phyloP scores from a whole-genome alignment of 2,113 vertebrate genomes.

The Athene cunicularia region DNA sequence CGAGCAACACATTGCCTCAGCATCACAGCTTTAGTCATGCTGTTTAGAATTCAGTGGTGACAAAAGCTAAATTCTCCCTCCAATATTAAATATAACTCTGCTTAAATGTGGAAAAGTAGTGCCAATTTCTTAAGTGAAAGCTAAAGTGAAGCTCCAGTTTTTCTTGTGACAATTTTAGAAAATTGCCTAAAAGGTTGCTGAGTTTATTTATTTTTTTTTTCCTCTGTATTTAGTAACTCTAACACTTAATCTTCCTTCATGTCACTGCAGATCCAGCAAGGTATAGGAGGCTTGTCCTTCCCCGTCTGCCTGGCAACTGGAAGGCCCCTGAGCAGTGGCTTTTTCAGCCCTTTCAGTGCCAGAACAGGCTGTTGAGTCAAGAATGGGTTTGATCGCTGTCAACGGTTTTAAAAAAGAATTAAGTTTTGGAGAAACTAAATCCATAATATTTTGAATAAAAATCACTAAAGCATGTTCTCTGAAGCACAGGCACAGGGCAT shows the following conservation, averaged over 20 bases:
- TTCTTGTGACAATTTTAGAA: slow-evolving; percentile 1
- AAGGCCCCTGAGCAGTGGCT: neutral
- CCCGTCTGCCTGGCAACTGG: neutral
- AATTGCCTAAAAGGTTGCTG: neutral
- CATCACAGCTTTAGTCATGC: slow-evolving; percentile 36
- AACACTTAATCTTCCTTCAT: neutral
- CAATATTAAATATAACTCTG: slow-evolving; percentile 56
- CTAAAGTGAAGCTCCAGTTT: neutral
- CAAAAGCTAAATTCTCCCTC: slow-evolving; percentile 44
- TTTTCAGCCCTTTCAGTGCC: neutral
- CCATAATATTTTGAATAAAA: neutral
- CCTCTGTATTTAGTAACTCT: neutral
- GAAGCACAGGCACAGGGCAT: neutral
- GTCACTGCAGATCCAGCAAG: neutral
- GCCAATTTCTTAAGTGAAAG: neutral
- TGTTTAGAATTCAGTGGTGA: slow-evolving; percentile 23
- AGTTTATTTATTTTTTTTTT: neutral
- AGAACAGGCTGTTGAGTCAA: neutral
- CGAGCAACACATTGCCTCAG: slow-evolving; percentile 18
- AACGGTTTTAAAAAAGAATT: neutral
- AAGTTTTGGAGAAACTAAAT: neutral
- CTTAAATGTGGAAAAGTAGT: neutral
- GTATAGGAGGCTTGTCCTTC: neutral
- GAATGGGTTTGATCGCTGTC: neutral
- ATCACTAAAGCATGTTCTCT: neutral